Evolutionary conservation across 2,888 invertebrate genomes (phyloP).

Genomic region (Zootermopsis nevadensis): DNA sequence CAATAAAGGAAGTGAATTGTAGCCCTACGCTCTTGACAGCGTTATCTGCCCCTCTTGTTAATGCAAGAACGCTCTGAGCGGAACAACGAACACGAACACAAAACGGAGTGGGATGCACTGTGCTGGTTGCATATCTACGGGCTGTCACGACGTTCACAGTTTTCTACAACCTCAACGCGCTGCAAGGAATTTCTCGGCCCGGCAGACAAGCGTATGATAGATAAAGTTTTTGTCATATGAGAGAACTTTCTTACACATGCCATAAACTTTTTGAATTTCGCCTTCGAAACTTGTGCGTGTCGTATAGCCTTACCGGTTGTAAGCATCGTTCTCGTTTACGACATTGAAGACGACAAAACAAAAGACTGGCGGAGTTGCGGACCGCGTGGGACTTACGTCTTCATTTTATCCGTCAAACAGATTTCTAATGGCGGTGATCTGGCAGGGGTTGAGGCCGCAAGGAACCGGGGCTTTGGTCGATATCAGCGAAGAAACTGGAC

Average conservation of each 20-base stretch:
- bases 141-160: slow-evolving; percentile 9
- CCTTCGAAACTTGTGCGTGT: not conserved
- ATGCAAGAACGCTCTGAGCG: not conserved
- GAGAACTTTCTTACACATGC: not conserved
- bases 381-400: not conserved
- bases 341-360: not conserved
- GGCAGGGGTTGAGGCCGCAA: too few species aligned
- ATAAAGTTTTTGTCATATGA: slow-evolving; percentile 6
- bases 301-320: not conserved
- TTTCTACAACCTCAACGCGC: not conserved
- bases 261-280: slow-evolving; percentile 4
- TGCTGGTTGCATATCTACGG: not conserved
- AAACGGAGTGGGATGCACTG: not conserved
- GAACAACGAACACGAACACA: not conserved
- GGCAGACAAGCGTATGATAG: slow-evolving; percentile 23
- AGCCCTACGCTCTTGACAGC: not conserved
- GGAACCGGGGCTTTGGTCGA: too few species aligned
- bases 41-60: not conserved
- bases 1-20: not conserved
- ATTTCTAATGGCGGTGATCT: too few species aligned
- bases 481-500: too few species aligned
- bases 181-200: slow-evolving; percentile 31
- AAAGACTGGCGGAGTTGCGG: not conserved
- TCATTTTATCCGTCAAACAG: too few species aligned
- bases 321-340: not conserved